These are phyloP conservation scores for Parazoanthus atlanticus DNA, from an alignment of 92 coral and sea anemone species.

Conservation along the genomic window DNA sequence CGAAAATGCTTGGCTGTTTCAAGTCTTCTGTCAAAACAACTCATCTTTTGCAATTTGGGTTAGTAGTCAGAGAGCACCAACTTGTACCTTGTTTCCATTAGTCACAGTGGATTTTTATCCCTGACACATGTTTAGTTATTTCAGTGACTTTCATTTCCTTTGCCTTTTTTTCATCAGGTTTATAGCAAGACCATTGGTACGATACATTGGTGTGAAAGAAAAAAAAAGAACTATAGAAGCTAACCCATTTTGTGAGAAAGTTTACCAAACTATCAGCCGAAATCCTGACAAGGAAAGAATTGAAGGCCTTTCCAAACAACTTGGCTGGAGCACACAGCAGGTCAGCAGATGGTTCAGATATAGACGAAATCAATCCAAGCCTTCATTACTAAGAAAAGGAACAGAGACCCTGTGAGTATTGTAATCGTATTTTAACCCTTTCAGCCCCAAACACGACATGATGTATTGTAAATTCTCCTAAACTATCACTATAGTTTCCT, in stretches of 20 bases:
- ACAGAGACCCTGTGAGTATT: slow-evolving; percentile 62
- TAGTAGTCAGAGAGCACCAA: no score
- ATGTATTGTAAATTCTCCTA: no score
- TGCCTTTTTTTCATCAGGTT: slow-evolving; percentile 51
- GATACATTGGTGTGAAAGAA: slow-evolving; percentile 81
- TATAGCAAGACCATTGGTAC: slow-evolving; percentile 81
- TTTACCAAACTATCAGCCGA: slow-evolving; percentile 85
- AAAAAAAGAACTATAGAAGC: slow-evolving; percentile 66
- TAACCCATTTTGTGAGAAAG: slow-evolving; percentile 91
- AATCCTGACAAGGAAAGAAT: slow-evolving; percentile 81
- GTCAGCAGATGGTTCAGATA: slow-evolving; percentile 93
- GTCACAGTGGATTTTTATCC: no score
- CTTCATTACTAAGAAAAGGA: slow-evolving; percentile 78
- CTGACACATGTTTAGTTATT: background rate
- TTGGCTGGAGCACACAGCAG: slow-evolving; percentile 89
- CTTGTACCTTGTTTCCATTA: no score
- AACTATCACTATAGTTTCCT: no score
- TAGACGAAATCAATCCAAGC: slow-evolving; percentile 82
- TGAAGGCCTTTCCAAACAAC: slow-evolving; percentile 87
- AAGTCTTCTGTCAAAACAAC: no score
- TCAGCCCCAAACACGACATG: no score
- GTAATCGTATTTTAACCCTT: background rate
- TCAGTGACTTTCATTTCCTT: background rate
- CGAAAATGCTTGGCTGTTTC: no score
- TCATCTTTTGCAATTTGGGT: no score